A percentile compares a stretch with the other conserved stretches of the same genome.
phyloP scores from a whole-genome alignment of 2,888 invertebrate genomes.

The Priocnemis perturbator region DNA sequence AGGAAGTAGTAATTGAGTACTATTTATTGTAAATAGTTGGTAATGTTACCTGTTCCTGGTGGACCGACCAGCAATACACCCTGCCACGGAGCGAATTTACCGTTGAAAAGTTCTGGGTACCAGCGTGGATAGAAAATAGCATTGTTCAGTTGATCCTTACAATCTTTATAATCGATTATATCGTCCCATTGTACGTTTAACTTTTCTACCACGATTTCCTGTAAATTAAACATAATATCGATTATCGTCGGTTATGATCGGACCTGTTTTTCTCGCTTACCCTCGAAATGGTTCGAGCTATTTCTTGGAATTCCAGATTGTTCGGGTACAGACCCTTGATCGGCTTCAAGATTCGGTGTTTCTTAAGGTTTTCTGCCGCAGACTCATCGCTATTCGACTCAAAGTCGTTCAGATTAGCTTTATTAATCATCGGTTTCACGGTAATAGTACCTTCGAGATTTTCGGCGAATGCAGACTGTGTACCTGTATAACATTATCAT shows the following conservation, averaged over 20 bases:
- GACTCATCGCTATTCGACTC: conserved; percentile 28
- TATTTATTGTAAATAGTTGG: not conserved
- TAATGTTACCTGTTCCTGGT: conserved; percentile 82
- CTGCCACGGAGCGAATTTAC: conserved; percentile 88
- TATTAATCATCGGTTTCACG: conserved; percentile 55
- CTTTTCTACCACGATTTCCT: conserved; percentile 81
- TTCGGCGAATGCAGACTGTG: not conserved
- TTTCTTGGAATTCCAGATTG: conserved; percentile 79
- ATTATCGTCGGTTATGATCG: not conserved
- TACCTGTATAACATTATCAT: not conserved
- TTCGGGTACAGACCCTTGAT: conserved; percentile 64
- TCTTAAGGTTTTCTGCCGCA: conserved; percentile 13
- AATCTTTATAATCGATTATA: conserved; percentile 85
- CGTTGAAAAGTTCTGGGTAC: conserved; percentile 84
- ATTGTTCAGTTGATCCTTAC: conserved; percentile 87
- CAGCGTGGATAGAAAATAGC: conserved; percentile 88
- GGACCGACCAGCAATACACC: conserved; percentile 82
- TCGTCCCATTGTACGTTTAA: conserved; percentile 87
- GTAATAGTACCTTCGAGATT: conserved; percentile 51
- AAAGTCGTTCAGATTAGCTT: conserved; percentile 28
- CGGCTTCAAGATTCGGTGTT: conserved; percentile 66
- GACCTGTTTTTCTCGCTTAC: conserved; percentile 70
- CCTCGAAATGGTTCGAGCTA: conserved; percentile 81
- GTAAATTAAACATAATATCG: conserved; percentile 17
- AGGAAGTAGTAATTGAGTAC: not conserved